Evolutionary conservation across 1,140 invertebrate genomes (phyloP), one percentile per base, ranked within the genome.

Genomic region (Chrysoperla carnea): DNA sequence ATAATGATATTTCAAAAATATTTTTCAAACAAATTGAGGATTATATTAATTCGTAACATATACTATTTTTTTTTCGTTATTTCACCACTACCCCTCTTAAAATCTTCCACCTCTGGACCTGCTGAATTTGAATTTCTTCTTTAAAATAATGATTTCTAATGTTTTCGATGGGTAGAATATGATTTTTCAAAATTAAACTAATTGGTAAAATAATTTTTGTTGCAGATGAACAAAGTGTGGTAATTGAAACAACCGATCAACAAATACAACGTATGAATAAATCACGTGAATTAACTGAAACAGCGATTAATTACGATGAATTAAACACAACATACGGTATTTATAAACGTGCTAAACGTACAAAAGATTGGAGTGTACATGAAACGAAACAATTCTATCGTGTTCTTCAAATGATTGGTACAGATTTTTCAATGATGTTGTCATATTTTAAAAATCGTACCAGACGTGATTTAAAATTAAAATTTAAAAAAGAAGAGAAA

Each of bases 381-480:
- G 86, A 91, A 56, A 92, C 87, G 0, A 62, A 85, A 2, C 75
- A 76, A 47, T 94, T 94, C 60, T 94, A 90, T 59, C 74, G 76
- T 53, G 86, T 85, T n/a, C 63, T 94, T 9, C 85, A 81, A 50
- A 78, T 74, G 8, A 70, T 91, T 41, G 89, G 90, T 0, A 89
- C 88, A 0, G 88, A 93, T 64, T 93, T 94, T 60, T 76, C 82
- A 1, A 56, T 92, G 11, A 92, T 94, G 85, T 66, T 75, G 41
- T 70, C 72, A 39, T 62, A 90, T n/a, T 90, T 92, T 60, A 79
- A 80, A 0, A 73, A 75, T 38, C 68, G 88, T 42, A 76, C 73
- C 1, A 63, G 89, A 5, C 61, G 73, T 36, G 86, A 92, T 54
- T 61, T 94, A 0, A 92, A 93, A 59, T 61, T 81, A 8, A 91